A percentile compares a stretch with the other conserved stretches of the same genome.
phyloP scores from a whole-genome alignment of 2,113 vertebrate species.

The Tachuris rubrigastra region DNA sequence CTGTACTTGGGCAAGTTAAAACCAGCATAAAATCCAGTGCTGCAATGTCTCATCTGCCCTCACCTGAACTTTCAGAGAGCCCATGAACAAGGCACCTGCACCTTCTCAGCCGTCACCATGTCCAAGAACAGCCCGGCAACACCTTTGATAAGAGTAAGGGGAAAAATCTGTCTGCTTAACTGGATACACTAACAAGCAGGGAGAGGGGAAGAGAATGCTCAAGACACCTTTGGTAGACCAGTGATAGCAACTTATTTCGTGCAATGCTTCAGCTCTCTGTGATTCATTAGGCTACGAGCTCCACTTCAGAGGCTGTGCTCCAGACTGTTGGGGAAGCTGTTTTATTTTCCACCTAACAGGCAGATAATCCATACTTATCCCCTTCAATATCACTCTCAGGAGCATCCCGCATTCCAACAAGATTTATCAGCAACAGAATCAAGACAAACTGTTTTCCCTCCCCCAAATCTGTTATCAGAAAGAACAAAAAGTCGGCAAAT shows the following conservation, averaged over 20 bases:
- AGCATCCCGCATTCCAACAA: not conserved
- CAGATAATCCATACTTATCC: not conserved
- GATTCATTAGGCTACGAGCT: not conserved
- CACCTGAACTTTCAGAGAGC: not conserved
- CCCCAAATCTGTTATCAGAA: not conserved
- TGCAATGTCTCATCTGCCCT: not conserved
- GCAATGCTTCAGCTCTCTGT: not conserved
- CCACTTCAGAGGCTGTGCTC: not conserved
- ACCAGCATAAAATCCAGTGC: not conserved
- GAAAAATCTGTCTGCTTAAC: not conserved
- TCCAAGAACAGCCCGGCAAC: not conserved
- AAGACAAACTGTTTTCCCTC: not conserved
- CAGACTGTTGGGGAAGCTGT: not conserved
- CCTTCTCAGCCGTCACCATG: not conserved
- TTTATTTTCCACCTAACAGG: not conserved
- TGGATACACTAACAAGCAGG: not conserved
- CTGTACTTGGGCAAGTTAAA: not conserved
- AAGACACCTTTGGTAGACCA: not conserved
- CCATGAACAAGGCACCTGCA: not conserved
- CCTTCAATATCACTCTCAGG: not conserved
- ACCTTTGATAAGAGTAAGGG: not conserved
- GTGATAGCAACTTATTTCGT: not conserved
- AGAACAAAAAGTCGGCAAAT: not conserved
- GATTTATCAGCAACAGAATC: not conserved
- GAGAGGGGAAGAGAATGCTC: not conserved